phyloP scores from a whole-genome alignment of 2,888 invertebrate genomes.

The Idaea biselata region DNA sequence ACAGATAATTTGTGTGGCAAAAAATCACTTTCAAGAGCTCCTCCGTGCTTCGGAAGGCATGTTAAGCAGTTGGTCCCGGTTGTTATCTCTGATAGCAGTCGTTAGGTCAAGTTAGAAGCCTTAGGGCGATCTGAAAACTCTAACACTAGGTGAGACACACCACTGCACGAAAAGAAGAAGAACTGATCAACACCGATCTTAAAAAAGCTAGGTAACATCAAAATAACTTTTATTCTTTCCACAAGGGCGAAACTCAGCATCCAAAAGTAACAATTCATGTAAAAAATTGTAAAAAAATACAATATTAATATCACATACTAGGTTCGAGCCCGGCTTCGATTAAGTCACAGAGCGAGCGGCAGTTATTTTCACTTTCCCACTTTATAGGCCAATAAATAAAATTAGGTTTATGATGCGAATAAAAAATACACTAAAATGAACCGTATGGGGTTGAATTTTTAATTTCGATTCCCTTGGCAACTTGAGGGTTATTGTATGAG shows the following conservation, averaged over 20 bases:
- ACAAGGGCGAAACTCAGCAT: conserved; percentile 24
- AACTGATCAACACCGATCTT: no score
- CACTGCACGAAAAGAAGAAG: no score
- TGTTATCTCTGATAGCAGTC: no score
- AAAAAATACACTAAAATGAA: conserved; percentile 29
- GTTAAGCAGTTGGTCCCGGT: no score
- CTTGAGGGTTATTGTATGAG: neutral
- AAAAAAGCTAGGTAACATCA: neutral
- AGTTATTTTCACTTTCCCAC: conserved; percentile 34
- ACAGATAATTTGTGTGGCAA: no score
- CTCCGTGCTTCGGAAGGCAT: no score
- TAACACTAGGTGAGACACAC: no score
- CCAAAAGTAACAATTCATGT: neutral
- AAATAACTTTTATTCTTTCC: neutral
- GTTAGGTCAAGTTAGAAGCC: no score
- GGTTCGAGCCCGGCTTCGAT: conserved; percentile 15
- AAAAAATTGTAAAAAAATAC: neutral
- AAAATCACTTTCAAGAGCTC: no score
- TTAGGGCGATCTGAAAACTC: no score
- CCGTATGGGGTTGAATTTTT: conserved; percentile 25
- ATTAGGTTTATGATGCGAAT: conserved; percentile 37
- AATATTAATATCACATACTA: neutral
- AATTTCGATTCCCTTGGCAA: conserved; percentile 18
- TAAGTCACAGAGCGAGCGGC: conserved; percentile 17
- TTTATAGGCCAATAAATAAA: conserved; percentile 39